These are phyloP conservation scores for Amblyopsis hoosieri DNA, from an alignment of 2,797 vertebrate genomes.

Conservation along the genomic window DNA sequence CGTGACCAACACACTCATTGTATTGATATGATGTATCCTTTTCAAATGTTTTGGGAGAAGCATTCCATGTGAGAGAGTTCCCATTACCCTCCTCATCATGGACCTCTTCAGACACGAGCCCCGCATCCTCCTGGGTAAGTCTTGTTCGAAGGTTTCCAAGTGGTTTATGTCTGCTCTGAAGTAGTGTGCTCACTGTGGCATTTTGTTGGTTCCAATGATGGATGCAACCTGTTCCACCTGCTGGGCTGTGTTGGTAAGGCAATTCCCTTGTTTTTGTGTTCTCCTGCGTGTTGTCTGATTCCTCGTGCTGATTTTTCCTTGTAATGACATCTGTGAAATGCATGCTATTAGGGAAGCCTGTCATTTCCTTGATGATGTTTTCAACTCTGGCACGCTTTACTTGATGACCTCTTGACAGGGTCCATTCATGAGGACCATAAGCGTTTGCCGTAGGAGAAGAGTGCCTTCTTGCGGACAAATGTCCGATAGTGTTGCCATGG, in stretches of 20 bases:
- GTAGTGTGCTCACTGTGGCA: constrained; percentile 65
- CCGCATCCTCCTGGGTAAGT: constrained; percentile 49
- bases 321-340: constrained; percentile 13
- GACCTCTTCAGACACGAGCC: background rate
- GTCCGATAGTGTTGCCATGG: constrained; percentile 25
- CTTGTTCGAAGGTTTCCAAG: constrained; percentile 69
- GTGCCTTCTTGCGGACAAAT: constrained; percentile 34
- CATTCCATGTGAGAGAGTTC: constrained; percentile 10
- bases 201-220: constrained; percentile 33
- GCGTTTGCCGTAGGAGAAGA: constrained; percentile 23
- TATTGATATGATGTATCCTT: background rate
- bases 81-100: constrained; percentile 8
- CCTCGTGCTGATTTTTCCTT: constrained; percentile 10
- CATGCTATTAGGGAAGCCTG: constrained; percentile 44
- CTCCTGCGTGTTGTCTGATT: constrained; percentile 26
- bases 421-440: constrained; percentile 49
- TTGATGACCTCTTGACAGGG: constrained; percentile 58
- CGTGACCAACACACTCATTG: constrained; percentile 29
- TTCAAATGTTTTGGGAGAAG: constrained; percentile 15
- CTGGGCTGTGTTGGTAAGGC: constrained; percentile 41
- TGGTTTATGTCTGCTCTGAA: constrained; percentile 71
- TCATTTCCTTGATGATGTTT: constrained; percentile 85
- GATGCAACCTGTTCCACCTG: constrained; percentile 7
- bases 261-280: constrained; percentile 65
- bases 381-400: constrained; percentile 88